phyloP scores from a whole-genome alignment of 2,113 vertebrate genomes.

The Prunella himalayana region DNA sequence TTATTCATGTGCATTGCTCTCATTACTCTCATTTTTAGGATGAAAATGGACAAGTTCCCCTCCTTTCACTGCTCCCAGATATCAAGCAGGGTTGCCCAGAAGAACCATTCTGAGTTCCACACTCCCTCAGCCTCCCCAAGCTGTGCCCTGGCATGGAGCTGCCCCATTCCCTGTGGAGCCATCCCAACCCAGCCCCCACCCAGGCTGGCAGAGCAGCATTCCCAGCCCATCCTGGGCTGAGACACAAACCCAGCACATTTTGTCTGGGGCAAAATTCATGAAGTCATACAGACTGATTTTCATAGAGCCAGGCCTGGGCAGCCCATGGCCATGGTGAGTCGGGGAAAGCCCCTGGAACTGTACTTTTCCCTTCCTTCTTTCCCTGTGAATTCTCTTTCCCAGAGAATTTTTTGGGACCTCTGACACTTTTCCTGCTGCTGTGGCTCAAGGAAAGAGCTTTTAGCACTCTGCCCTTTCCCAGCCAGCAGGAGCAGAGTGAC shows the following conservation, averaged over 20 bases:
- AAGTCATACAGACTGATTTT: background rate
- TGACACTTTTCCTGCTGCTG: background rate
- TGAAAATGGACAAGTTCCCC: background rate
- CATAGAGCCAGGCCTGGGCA: background rate
- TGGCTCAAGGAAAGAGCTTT: background rate
- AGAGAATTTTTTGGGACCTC: background rate
- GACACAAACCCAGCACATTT: background rate
- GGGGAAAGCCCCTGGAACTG: background rate
- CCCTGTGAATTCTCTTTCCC: background rate
- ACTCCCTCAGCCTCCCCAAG: fast-evolving
- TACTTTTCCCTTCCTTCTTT: background rate
- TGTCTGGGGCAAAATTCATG: background rate
- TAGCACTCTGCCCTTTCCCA: background rate
- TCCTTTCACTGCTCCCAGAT: background rate
- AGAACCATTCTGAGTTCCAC: background rate
- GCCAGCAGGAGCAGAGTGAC: background rate
- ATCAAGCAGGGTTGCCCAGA: background rate
- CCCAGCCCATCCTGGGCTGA: fast-evolving
- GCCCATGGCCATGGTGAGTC: background rate
- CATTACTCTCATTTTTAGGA: background rate
- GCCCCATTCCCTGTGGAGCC: background rate
- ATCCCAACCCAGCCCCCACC: background rate
- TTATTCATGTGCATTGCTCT: background rate
- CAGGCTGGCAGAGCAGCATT: background rate
- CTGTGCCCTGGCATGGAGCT: background rate